Percentiles rank a stretch among this genome's conserved stretches.
Conservation (phyloP, 2,888 invertebrate genomes). For the Nomada hirtipes region DNA sequence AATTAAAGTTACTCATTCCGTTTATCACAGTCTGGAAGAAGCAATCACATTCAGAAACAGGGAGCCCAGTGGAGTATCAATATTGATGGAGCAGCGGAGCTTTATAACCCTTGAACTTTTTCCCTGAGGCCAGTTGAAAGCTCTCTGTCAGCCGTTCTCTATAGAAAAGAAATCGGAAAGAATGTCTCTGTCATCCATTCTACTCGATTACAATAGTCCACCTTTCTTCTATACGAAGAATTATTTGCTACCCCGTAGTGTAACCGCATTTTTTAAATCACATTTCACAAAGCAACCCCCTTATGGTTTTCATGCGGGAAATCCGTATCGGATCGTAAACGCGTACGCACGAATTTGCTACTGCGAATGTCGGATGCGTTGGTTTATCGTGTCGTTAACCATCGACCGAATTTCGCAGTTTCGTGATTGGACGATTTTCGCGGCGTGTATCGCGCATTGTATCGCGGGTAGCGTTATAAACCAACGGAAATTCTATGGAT, state of each 20-base stretch:
- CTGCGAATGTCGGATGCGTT: not conserved
- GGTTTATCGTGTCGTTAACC: constrained; percentile 28
- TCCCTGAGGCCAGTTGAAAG: not conserved
- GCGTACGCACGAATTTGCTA: not conserved
- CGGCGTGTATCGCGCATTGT: not conserved
- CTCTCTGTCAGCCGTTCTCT: too few relatives aligned
- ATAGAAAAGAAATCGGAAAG: not conserved
- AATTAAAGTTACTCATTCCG: too few relatives aligned
- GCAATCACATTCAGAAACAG: not conserved
- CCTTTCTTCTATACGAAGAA: not conserved
- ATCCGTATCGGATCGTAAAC: not conserved
- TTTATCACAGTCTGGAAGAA: not conserved
- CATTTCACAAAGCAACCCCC: not conserved
- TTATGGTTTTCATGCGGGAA: not conserved
- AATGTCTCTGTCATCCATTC: not conserved
- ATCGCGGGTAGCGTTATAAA: not conserved
- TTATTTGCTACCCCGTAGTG: not conserved
- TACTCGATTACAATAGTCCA: not conserved
- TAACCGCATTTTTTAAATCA: not conserved
- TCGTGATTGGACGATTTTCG: constrained; percentile 7
- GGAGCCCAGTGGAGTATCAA: constrained; percentile 1
- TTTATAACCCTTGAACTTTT: constrained; percentile 7
- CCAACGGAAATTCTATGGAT: not conserved
- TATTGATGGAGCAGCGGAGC: not conserved
- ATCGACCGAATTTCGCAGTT: constrained; percentile 6